These are phyloP conservation scores for Agrotis ipsilon DNA, from an alignment of 2,888 invertebrate species.

Conservation along the genomic window DNA sequence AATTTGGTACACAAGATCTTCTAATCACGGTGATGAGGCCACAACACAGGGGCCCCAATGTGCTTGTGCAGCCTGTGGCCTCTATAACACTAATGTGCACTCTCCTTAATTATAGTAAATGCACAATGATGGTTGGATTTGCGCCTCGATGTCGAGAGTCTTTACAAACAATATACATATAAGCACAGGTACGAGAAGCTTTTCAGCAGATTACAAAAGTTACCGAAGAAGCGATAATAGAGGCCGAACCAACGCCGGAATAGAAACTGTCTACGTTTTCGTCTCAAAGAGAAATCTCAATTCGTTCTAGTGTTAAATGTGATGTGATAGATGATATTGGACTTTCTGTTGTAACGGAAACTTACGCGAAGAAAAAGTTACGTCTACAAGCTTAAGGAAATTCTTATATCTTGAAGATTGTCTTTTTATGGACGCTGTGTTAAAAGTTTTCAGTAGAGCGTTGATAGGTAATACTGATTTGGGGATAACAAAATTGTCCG, in stretches of 20 bases:
- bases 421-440: conserved; percentile 68
- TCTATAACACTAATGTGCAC: conserved; percentile 76
- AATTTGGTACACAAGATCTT: conserved; percentile 59
- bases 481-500: conserved; percentile 17
- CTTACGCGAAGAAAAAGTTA: conserved; percentile 66
- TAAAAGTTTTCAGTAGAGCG: conserved; percentile 63
- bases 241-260: conserved; percentile 56
- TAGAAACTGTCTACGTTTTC: conserved; percentile 64
- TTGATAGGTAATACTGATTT: conserved; percentile 50
- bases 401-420: conserved; percentile 64
- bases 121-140: conserved; percentile 70
- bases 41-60: conserved; percentile 62
- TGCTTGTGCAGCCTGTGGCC: conserved; percentile 63
- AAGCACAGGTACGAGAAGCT: conserved; percentile 60
- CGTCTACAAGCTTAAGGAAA: conserved; percentile 67
- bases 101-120: conserved; percentile 79
- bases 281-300: conserved; percentile 70
- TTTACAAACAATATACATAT: conserved; percentile 61
- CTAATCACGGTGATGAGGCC: conserved; percentile 73
- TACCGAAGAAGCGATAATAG: conserved; percentile 66
- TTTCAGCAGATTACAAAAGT: conserved; percentile 71
- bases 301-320: conserved; percentile 76
- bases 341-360: conserved; percentile 70
- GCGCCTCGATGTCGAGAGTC: conserved; percentile 60
- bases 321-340: conserved; percentile 79